phyloP scores from a whole-genome alignment of 2,113 vertebrate genomes.

The Struthio camelus region DNA sequence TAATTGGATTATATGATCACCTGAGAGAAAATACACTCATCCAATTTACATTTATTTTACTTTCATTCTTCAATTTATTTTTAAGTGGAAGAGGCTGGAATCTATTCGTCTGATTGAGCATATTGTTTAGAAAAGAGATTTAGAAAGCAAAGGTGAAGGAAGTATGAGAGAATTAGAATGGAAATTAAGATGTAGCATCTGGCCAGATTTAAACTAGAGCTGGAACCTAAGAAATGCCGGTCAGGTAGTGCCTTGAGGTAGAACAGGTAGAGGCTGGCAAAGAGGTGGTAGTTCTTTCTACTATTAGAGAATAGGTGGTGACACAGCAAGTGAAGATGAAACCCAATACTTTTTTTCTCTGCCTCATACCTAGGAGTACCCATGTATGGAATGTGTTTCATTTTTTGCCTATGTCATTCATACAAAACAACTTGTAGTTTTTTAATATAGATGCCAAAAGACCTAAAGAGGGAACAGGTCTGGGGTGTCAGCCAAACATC shows the following conservation, averaged over 20 bases:
- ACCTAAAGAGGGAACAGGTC: neutral
- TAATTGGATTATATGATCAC: neutral
- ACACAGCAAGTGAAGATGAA: neutral
- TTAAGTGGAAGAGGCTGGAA: neutral
- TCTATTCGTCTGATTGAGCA: neutral
- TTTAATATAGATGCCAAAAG: neutral
- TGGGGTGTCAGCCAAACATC: neutral
- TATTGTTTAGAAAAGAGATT: neutral
- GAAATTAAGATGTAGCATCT: neutral
- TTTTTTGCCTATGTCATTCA: slow-evolving; percentile 9
- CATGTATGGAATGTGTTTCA: slow-evolving; percentile 8
- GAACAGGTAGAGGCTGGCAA: neutral
- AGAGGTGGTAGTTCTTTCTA: neutral
- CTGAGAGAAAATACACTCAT: neutral
- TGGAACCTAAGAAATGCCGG: neutral
- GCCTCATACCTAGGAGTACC: neutral
- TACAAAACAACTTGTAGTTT: neutral
- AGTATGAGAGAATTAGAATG: neutral
- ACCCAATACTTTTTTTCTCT: neutral
- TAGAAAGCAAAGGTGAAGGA: neutral
- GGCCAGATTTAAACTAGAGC: neutral
- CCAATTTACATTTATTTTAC: neutral
- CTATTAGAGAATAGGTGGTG: neutral
- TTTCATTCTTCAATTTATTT: neutral
- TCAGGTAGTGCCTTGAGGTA: neutral